Percentiles rank a stretch among this genome's conserved stretches.
Conservation (phyloP, 2,113 vertebrate genomes). For the Hippocampus barbouri region DNA sequence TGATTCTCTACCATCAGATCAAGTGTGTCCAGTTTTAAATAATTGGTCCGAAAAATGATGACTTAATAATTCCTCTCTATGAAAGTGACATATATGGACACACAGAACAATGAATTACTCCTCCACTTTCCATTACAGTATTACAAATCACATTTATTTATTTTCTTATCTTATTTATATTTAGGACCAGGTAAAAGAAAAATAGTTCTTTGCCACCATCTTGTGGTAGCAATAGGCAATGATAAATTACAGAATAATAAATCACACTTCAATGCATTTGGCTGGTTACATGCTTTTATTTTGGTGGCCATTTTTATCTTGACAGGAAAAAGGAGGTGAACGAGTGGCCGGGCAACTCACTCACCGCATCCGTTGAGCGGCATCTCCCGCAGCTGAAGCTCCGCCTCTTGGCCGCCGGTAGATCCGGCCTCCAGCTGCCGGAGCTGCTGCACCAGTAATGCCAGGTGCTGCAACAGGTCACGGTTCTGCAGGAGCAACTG, state of each 20-base stretch:
- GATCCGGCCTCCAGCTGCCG: conserved; percentile 72
- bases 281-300: too few relatives aligned
- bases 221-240: too few relatives aligned
- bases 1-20: too few relatives aligned
- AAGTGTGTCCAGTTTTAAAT: background rate
- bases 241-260: too few relatives aligned
- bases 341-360: conserved; percentile 46
- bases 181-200: too few relatives aligned
- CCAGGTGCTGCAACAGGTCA: conserved; percentile 80
- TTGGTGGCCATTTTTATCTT: too few relatives aligned
- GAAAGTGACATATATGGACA: background rate
- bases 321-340: background rate
- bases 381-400: conserved; percentile 19
- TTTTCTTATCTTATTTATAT: too few relatives aligned
- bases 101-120: too few relatives aligned
- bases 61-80: background rate
- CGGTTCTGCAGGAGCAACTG: conserved; percentile 84
- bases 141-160: too few relatives aligned
- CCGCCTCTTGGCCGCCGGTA: background rate
- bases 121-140: too few relatives aligned
- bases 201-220: too few relatives aligned
- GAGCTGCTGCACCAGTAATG: conserved; percentile 81
- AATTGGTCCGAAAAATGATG: background rate
- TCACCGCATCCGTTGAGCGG: conserved; percentile 53
- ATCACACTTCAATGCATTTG: too few relatives aligned